Evolutionary conservation across 2,797 vertebrate genomes (phyloP), one percentile per base, ranked within the genome.

Genomic region (Peromyscus aztecus): DNA sequence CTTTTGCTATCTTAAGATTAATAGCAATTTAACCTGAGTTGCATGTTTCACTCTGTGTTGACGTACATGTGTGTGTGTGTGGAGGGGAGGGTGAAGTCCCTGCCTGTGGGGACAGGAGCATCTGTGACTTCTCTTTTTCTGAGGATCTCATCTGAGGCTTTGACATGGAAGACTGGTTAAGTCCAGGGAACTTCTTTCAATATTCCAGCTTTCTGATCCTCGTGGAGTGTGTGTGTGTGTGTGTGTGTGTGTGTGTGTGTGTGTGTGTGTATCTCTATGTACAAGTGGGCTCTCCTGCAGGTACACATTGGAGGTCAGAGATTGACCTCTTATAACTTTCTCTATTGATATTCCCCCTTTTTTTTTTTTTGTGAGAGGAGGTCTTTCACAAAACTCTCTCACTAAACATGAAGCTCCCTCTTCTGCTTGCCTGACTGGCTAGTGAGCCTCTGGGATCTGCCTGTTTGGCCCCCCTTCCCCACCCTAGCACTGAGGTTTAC

Each of bases 141-240:
- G n/a, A 12, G 31, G 37, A n/a, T 29, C 24, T 63, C 11, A 7
- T 88, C 29, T 93, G 23, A 49, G 19, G 3, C 71, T 91, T 86
- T 13, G 65, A 61, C 24, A 55, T 29, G 82, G 61, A 49, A 82
- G 16, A 24, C 40, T 94, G 14, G n/a, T 61, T 23, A 55, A 11
- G 73, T 52, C 63, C 71, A 84, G 57, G 12, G 34, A 16, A 84
- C 75, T 59, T 89, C 37, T 71, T 43, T 83, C 61, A 34, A 57
- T 31, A 21, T 80, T 73, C 40, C 6, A 75, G 37, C 19, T 23
- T 92, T 88, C 17, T 92, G 16, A 82, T 59, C 75, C 77, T 96
- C 93, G 34, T 43, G 6, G 31, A 10, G 80, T 59, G 55, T n/a
- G 63, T 52, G 80, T 82, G 52, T 61, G 52, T 55, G 21, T 81